A percentile compares a stretch with the other conserved stretches of the same genome.
These are phyloP conservation scores for Hydrozoanthus gracilis DNA, from an alignment of 92 coral and sea anemone species.

Conservation along the genomic window DNA sequence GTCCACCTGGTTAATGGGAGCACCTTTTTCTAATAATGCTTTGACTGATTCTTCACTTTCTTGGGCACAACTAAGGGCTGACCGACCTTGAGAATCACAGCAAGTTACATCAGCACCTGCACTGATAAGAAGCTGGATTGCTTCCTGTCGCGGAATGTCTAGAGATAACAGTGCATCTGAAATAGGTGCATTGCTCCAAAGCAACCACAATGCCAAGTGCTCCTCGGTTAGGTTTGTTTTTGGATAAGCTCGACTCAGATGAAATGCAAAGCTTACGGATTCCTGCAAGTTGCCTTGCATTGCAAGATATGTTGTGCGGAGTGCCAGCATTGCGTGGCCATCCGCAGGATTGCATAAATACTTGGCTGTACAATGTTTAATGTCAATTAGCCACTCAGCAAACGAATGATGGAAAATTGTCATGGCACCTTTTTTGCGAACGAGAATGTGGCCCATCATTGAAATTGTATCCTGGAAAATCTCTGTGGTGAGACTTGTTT, in stretches of 20 bases:
- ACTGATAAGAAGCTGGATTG: conserved; percentile 73
- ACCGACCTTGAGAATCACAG: conserved; percentile 51
- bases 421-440: conserved; percentile 66
- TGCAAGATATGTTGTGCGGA: conserved; percentile 86
- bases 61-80: conserved; percentile 63
- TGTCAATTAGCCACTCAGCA: conserved; percentile 97
- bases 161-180: conserved; percentile 71
- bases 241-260: conserved; percentile 87
- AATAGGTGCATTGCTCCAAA: conserved; percentile 91
- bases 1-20: conserved; percentile 83
- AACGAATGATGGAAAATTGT: conserved; percentile 93
- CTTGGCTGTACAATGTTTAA: conserved; percentile 93
- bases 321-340: conserved; percentile 99
- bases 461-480: conserved; percentile 68
- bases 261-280: conserved; percentile 87
- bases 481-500: conserved; percentile 65
- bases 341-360: conserved; percentile 87
- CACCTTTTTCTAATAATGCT: conserved; percentile 73
- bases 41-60: conserved; percentile 79
- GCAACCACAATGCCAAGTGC: conserved; percentile 89
- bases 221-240: conserved; percentile 78
- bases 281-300: conserved; percentile 76
- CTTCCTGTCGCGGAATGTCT: conserved; percentile 78
- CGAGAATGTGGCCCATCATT: conserved; percentile 72
- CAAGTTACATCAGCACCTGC: conserved; percentile 78